Percentiles rank a stretch among this genome's conserved stretches.
Evolutionary conservation across 1,140 invertebrate species (phyloP).

Genomic region (Cecropterus lyciades): DNA sequence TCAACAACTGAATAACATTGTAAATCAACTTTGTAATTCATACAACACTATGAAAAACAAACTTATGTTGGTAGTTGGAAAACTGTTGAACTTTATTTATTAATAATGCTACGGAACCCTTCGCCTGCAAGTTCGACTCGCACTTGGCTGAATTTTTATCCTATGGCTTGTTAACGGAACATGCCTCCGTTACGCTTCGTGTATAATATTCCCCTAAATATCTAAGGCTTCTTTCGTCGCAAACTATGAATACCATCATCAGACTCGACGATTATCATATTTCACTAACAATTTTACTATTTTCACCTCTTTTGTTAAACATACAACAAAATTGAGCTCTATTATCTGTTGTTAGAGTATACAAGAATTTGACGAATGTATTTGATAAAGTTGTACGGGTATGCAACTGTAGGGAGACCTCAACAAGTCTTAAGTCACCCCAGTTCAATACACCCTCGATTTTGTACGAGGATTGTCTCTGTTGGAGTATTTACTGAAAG

Average conservation of each 20-base stretch:
- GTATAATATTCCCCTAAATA: conserved; percentile 54
- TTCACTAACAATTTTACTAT: conserved; percentile 57
- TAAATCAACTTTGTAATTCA: no score
- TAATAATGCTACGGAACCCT: no score
- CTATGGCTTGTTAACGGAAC: neutral
- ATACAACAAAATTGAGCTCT: conserved; percentile 32
- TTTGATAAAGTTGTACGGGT: conserved; percentile 39
- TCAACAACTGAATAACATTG: no score
- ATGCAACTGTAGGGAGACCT: conserved; percentile 53
- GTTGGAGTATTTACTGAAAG: conserved; percentile 71
- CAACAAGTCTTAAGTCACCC: conserved; percentile 67
- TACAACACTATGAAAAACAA: no score
- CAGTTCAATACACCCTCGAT: conserved; percentile 56
- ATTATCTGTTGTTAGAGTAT: conserved; percentile 21
- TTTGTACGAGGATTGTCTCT: conserved; percentile 70
- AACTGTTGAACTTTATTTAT: no score
- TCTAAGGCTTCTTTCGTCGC: conserved; percentile 71
- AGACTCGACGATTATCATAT: conserved; percentile 77
- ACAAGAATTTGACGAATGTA: conserved; percentile 1
- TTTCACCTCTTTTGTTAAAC: conserved; percentile 7
- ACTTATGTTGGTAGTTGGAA: no score
- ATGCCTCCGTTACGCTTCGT: neutral
- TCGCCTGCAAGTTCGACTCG: no score
- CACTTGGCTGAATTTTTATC: no score
- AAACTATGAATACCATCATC: conserved; percentile 80